These are phyloP conservation scores for Platycercus adscitus DNA, from an alignment of 2,113 vertebrate species.

Conservation along the genomic window DNA sequence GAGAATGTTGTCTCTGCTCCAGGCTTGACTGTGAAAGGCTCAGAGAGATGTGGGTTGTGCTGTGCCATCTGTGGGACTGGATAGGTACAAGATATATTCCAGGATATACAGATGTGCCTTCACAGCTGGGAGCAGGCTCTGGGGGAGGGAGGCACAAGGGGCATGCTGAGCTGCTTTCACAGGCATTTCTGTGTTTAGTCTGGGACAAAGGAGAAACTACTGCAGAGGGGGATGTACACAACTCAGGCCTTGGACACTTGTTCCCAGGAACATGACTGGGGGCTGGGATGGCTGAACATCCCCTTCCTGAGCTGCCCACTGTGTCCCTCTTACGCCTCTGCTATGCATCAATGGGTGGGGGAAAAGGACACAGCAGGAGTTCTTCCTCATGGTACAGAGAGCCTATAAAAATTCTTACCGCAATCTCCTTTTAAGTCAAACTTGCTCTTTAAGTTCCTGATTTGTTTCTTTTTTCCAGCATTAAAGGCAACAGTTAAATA, in stretches of 20 bases:
- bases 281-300: neutral
- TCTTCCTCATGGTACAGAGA: neutral
- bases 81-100: fast-evolving
- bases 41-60: neutral
- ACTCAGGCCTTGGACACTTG: neutral
- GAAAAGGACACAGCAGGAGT: neutral
- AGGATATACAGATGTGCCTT: neutral
- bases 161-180: neutral
- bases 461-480: neutral
- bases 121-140: neutral
- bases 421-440: neutral
- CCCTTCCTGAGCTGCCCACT: fast-evolving
- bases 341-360: neutral
- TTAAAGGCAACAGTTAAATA: neutral
- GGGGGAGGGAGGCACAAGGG: neutral
- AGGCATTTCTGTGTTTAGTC: fast-evolving
- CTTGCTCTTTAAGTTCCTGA: neutral
- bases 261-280: neutral
- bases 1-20: neutral
- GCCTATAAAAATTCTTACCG: neutral
- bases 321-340: fast-evolving
- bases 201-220: neutral
- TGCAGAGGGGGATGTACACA: too few species aligned
- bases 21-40: neutral
- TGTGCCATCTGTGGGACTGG: neutral